Percentiles rank a stretch among this genome's conserved stretches.
Evolutionary conservation across 2,888 invertebrate species (phyloP).

Genomic region (Adelphocoris suturalis): DNA sequence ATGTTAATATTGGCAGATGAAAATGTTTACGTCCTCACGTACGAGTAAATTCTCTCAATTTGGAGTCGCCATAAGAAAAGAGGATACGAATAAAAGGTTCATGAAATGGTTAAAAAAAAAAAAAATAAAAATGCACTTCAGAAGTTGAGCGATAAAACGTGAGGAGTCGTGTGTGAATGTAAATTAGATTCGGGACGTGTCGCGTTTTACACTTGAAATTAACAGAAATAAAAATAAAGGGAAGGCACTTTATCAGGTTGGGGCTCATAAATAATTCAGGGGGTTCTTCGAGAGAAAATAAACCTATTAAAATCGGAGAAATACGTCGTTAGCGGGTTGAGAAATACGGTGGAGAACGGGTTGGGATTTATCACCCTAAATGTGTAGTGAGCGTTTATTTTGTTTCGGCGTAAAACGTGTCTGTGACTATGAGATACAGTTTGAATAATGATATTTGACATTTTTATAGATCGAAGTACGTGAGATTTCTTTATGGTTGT

Average conservation of each 20-base stretch:
- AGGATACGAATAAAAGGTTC: neutral
- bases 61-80: neutral
- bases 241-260: neutral
- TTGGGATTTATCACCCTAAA: no score
- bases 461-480: no score
- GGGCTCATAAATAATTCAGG: neutral
- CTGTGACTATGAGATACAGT: no score
- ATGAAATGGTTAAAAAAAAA: neutral
- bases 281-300: neutral
- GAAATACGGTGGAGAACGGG: neutral
- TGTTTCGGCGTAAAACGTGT: no score
- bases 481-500: no score
- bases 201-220: neutral
- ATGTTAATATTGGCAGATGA: neutral
- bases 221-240: neutral
- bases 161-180: neutral
- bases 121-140: neutral
- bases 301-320: slow-evolving; percentile 1
- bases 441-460: no score
- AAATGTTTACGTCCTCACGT: neutral
- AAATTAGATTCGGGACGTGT: neutral
- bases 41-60: neutral
- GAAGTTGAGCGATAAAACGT: neutral
- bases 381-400: no score
- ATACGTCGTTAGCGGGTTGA: neutral